Evolutionary conservation across 2,797 vertebrate genomes (phyloP).

Genomic region (Nasua narica): DNA sequence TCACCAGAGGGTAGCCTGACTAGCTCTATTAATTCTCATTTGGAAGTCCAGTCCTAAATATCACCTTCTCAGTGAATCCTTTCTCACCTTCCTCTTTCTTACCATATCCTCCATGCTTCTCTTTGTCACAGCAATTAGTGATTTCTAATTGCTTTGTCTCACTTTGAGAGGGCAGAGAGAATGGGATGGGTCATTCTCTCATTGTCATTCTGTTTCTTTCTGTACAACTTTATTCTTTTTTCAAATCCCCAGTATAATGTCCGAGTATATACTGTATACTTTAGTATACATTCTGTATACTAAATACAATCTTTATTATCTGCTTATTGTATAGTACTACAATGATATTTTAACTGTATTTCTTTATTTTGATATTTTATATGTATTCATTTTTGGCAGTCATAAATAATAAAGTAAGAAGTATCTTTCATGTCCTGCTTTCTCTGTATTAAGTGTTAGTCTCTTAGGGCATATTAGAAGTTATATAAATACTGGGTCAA

Average conservation of each 20-base stretch:
- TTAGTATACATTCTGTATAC: too few relatives aligned
- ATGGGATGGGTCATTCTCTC: background rate
- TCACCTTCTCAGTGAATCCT: background rate
- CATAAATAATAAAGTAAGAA: background rate
- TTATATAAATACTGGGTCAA: background rate
- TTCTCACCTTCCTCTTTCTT: background rate
- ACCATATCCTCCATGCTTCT: background rate
- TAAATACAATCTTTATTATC: background rate
- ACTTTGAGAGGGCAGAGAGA: background rate
- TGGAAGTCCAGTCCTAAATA: background rate
- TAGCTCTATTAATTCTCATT: background rate
- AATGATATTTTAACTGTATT: background rate
- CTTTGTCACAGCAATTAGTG: background rate
- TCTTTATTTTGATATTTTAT: background rate
- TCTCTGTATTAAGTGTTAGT: background rate
- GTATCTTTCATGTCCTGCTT: background rate
- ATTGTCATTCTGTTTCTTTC: background rate
- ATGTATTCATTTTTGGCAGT: background rate
- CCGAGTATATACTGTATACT: background rate
- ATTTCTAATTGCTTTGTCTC: background rate
- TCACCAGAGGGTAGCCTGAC: background rate
- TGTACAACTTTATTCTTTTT: background rate
- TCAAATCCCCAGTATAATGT: background rate
- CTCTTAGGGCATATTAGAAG: background rate
- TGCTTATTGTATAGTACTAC: background rate